Evolutionary conservation across 1,140 invertebrate genomes (phyloP).

Genomic region (Triops cancriformis): DNA sequence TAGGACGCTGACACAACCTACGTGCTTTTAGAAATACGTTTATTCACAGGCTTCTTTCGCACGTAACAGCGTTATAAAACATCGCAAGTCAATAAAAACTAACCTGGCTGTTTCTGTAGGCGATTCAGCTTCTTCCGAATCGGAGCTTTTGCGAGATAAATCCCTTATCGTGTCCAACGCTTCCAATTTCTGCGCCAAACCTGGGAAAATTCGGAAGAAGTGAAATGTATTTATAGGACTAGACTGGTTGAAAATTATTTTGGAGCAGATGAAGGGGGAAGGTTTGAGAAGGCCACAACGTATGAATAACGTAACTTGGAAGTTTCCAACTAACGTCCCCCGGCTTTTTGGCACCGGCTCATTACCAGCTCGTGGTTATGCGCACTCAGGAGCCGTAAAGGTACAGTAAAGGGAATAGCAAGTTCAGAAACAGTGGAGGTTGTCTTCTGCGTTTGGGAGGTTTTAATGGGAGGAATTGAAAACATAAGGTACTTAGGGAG

Average conservation of each 20-base stretch:
- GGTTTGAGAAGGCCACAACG: too few species aligned
- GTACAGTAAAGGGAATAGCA: not conserved
- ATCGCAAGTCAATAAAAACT: not conserved
- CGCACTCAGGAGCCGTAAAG: not conserved
- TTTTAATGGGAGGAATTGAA: not conserved
- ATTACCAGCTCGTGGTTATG: not conserved
- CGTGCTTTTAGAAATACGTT: too few species aligned
- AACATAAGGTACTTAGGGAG: not conserved
- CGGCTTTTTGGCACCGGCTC: not conserved
- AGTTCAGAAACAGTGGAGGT: too few species aligned
- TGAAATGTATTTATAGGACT: not conserved
- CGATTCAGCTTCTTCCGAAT: slow-evolving; percentile 38
- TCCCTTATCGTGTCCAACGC: slow-evolving; percentile 54
- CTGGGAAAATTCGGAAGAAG: slow-evolving; percentile 44
- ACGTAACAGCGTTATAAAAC: too few species aligned
- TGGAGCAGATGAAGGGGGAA: not conserved
- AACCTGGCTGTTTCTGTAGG: not conserved
- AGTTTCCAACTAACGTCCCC: too few species aligned
- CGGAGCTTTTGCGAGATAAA: slow-evolving; percentile 48
- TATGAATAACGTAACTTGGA: too few species aligned
- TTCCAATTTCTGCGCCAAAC: slow-evolving; percentile 43
- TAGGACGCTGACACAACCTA: too few species aligned
- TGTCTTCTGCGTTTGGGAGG: not conserved
- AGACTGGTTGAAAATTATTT: not conserved
- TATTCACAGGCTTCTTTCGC: too few species aligned